Conservation (phyloP, 2,113 vertebrate genomes). For the Anseranas semipalmata region DNA sequence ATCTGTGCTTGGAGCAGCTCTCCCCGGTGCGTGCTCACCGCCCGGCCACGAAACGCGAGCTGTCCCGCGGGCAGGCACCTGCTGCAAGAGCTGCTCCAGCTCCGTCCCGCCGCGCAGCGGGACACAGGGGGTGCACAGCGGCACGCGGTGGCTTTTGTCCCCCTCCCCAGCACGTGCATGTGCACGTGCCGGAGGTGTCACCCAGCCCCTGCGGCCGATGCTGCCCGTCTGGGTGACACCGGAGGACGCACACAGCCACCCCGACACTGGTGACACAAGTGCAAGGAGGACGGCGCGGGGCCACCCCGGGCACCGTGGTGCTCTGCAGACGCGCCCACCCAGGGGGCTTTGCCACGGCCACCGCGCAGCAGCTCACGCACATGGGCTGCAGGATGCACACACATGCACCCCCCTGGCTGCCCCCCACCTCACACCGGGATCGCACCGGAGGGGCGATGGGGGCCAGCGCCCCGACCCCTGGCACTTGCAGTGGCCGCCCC, state of each 20-base stretch:
- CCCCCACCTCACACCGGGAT: not conserved
- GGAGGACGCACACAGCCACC: not conserved
- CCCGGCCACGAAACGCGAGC: rapidly evolving
- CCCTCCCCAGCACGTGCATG: rapidly evolving
- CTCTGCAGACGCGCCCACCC: not conserved
- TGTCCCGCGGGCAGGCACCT: not conserved
- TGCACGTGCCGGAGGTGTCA: not conserved
- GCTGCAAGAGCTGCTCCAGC: not conserved
- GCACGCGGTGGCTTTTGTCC: not conserved
- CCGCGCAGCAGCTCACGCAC: not conserved
- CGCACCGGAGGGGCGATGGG: not conserved
- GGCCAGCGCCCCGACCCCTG: not conserved
- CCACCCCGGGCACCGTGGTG: not conserved
- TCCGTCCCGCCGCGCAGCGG: rapidly evolving
- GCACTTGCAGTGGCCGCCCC: not conserved
- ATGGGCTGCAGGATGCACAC: not conserved
- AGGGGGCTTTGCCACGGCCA: not conserved
- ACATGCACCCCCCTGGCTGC: rapidly evolving
- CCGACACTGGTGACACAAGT: rapidly evolving
- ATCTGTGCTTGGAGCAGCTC: not conserved
- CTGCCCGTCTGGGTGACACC: not conserved
- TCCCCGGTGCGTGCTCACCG: rapidly evolving
- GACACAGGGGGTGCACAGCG: not conserved
- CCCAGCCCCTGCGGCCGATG: not conserved
- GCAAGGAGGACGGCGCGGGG: rapidly evolving